Evolutionary conservation across 2,888 invertebrate species (phyloP).

Genomic region (Leptopterna dolabrata): DNA sequence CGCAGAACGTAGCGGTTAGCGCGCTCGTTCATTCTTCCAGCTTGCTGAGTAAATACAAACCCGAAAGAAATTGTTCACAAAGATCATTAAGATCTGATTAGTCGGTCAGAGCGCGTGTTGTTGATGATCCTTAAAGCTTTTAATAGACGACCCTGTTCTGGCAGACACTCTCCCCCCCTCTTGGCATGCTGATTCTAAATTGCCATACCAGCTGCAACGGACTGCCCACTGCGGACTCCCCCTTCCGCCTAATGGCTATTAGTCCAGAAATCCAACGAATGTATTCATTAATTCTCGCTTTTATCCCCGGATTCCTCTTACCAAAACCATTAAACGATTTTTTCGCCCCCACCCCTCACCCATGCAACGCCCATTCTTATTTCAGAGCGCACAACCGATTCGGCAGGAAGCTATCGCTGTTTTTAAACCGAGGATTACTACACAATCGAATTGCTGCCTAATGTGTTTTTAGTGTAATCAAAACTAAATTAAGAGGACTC

Average conservation of each 20-base stretch:
- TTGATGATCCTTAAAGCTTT: slow-evolving; percentile 52
- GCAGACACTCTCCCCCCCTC: not conserved
- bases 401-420: not conserved
- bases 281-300: slow-evolving; percentile 54
- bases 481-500: not conserved
- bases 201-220: slow-evolving; percentile 24
- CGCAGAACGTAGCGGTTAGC: no score
- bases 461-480: not conserved
- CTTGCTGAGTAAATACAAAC: not conserved
- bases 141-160: slow-evolving; percentile 35
- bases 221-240: slow-evolving; percentile 19
- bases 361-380: not conserved
- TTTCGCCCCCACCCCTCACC: not conserved
- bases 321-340: slow-evolving; percentile 39
- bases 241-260: slow-evolving; percentile 31
- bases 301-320: slow-evolving; percentile 18
- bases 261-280: slow-evolving; percentile 46
- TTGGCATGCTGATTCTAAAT: slow-evolving; percentile 22
- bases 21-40: no score
- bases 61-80: slow-evolving; percentile 46
- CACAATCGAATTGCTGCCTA: not conserved
- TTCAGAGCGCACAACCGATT: not conserved
- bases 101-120: slow-evolving; percentile 45
- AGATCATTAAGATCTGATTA: slow-evolving; percentile 47
- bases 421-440: not conserved